Conservation (phyloP, 2,888 invertebrate genomes). For the Nephrotoma flavescens region DNA sequence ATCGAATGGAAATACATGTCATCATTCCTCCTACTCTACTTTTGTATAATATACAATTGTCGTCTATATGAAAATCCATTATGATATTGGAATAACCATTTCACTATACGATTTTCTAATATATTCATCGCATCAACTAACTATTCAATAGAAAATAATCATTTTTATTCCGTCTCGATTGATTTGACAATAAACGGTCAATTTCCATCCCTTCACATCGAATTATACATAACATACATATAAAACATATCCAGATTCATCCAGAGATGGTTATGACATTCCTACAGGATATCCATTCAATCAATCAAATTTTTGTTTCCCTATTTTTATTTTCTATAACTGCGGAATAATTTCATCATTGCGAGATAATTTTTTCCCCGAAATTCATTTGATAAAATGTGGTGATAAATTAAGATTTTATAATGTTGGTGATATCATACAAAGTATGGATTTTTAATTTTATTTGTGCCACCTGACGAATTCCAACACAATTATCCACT, state of each 20-base stretch:
- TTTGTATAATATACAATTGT: background rate
- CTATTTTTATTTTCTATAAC: background rate
- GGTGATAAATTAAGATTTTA: background rate
- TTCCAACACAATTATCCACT: background rate
- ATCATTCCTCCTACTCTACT: background rate
- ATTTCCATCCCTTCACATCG: background rate
- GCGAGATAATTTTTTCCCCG: background rate
- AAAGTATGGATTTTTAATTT: background rate
- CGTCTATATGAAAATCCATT: background rate
- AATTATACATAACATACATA: no score
- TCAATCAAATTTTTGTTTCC: background rate
- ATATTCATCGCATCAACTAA: background rate
- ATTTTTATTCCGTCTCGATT: background rate
- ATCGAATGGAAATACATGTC: background rate
- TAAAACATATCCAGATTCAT: background rate
- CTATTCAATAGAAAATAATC: background rate
- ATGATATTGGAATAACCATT: background rate
- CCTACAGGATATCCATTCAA: background rate
- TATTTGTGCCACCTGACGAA: background rate
- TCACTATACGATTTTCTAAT: background rate
- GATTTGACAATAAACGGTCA: background rate
- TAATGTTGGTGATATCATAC: background rate
- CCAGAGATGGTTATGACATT: background rate
- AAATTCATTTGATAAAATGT: background rate
- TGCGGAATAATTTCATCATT: background rate